These are phyloP conservation scores for Smittia aterrima DNA, from an alignment of 2,888 invertebrate species.

Conservation along the genomic window DNA sequence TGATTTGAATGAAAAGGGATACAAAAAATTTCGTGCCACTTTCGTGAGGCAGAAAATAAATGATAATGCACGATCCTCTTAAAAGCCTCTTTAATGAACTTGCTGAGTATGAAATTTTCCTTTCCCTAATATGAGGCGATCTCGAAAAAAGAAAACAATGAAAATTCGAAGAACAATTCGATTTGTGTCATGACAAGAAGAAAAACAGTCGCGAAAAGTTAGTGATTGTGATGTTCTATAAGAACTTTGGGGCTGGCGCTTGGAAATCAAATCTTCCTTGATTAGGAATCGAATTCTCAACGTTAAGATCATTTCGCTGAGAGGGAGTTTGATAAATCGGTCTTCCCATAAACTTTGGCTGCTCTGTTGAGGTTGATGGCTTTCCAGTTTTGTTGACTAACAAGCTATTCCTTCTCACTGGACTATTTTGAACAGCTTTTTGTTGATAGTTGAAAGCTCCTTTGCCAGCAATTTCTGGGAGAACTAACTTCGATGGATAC, in stretches of 20 bases:
- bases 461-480: constrained; percentile 73
- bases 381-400: constrained; percentile 46
- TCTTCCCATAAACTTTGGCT: constrained; percentile 75
- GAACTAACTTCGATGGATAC: constrained; percentile 63
- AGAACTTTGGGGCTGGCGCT: constrained; percentile 49
- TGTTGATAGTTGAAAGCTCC: constrained; percentile 77
- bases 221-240: constrained; percentile 10
- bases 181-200: too few species aligned
- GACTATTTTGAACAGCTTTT: constrained; percentile 48
- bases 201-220: too few species aligned
- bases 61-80: too few species aligned
- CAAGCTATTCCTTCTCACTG: constrained; percentile 54
- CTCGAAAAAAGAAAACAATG: too few species aligned
- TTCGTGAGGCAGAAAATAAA: too few species aligned
- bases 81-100: too few species aligned
- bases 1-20: too few species aligned
- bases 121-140: too few species aligned
- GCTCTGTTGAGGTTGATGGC: constrained; percentile 45
- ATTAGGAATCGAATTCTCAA: background rate
- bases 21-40: too few species aligned
- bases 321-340: constrained; percentile 60
- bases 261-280: constrained; percentile 46
- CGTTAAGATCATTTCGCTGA: constrained; percentile 45
- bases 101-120: too few species aligned
- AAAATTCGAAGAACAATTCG: too few species aligned